A percentile compares a stretch with the other conserved stretches of the same genome.
Evolutionary conservation across 2,797 vertebrate genomes (phyloP).

Genomic region (Mergus octosetaceus): DNA sequence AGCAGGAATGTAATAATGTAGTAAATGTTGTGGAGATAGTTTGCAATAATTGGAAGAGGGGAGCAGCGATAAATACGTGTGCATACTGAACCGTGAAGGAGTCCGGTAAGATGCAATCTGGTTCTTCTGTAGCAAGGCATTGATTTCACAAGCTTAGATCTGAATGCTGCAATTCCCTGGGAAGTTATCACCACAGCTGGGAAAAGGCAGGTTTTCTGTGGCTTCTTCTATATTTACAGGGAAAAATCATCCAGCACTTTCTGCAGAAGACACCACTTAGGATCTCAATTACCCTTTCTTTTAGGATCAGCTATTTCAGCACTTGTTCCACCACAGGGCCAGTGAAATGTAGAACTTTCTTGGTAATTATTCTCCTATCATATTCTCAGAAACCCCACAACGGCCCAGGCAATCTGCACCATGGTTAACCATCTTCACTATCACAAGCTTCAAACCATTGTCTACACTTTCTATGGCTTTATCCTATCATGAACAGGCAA

Average conservation of each 20-base stretch:
- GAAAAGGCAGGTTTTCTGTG: not conserved
- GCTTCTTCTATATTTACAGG: not conserved
- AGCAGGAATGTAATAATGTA: not conserved
- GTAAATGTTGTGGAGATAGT: not conserved
- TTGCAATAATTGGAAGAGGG: not conserved
- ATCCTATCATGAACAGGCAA: not conserved
- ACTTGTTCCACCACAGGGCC: not conserved
- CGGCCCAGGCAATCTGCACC: not conserved
- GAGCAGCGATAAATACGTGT: rapidly evolving
- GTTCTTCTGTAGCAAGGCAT: not conserved
- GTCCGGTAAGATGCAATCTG: not conserved
- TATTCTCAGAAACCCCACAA: not conserved
- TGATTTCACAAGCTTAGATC: not conserved
- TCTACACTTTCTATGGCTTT: not conserved
- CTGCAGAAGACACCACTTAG: not conserved
- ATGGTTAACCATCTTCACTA: not conserved
- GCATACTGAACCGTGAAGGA: not conserved
- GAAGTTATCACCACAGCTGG: not conserved
- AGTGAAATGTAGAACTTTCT: not conserved
- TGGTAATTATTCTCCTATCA: not conserved
- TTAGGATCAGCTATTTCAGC: not conserved
- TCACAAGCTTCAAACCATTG: not conserved
- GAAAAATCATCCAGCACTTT: not conserved
- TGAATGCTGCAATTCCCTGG: not conserved
- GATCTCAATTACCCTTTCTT: not conserved